phyloP scores from a whole-genome alignment of 2,113 vertebrate species.

The Cairina moschata region DNA sequence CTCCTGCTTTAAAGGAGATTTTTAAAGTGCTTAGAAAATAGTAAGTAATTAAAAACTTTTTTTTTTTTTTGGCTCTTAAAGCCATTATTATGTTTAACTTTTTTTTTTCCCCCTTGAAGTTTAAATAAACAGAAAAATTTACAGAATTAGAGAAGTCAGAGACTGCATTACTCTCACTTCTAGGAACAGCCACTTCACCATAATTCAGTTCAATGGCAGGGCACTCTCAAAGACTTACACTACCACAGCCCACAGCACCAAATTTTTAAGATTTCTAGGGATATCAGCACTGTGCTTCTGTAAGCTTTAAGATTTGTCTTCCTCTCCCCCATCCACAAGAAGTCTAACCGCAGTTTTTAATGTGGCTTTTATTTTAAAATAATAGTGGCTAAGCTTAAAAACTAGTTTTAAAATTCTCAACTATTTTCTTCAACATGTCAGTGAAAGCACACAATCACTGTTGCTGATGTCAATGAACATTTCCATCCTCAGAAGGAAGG shows the following conservation, averaged over 20 bases:
- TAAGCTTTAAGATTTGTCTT: background rate
- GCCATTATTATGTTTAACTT: background rate
- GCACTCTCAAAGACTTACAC: background rate
- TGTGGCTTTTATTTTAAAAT: background rate
- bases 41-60: background rate
- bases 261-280: background rate
- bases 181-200: background rate
- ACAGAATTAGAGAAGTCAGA: background rate
- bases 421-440: background rate
- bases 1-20: background rate
- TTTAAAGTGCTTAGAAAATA: background rate
- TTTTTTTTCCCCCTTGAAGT: background rate
- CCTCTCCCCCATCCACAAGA: background rate
- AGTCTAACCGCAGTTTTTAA: background rate
- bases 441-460: background rate
- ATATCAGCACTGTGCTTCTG: background rate
- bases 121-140: background rate
- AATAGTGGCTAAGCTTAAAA: background rate
- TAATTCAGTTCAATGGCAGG: background rate
- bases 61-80: background rate
- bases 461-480: background rate
- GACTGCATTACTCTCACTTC: background rate
- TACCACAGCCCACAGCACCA: background rate
- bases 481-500: background rate
- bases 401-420: background rate